Percentiles rank a stretch among this genome's conserved stretches.
These are phyloP conservation scores for Scelioninae gen. 1 DNA, from an alignment of 2,888 invertebrate species.

Conservation along the genomic window DNA sequence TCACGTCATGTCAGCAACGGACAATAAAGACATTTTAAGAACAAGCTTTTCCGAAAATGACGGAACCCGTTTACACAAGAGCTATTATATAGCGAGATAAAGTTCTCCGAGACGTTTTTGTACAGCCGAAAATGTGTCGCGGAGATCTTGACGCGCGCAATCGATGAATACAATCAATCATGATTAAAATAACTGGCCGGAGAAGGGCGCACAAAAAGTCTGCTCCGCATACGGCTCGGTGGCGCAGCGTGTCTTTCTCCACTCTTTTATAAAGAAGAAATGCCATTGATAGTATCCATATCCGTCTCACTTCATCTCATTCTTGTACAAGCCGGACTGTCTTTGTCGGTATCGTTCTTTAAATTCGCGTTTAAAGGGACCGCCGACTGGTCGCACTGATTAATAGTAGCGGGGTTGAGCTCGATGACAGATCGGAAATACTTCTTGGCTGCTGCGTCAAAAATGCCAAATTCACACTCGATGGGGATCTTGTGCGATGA, in stretches of 20 bases:
- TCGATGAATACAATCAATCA: conserved; percentile 66
- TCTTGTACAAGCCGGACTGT: conserved; percentile 72
- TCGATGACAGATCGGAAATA: conserved; percentile 82
- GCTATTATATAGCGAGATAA: conserved; percentile 44
- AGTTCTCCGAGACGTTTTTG: conserved; percentile 35
- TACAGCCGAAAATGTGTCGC: conserved; percentile 25
- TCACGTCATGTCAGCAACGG: too few relatives aligned
- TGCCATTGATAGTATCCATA: conserved; percentile 64
- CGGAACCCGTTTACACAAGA: conserved; percentile 28
- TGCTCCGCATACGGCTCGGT: conserved; percentile 33
- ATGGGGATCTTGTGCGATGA: neutral
- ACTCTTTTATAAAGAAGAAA: conserved; percentile 72
- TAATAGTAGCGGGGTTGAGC: conserved; percentile 78
- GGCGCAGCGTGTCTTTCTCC: conserved; percentile 58
- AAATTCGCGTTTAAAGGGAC: conserved; percentile 81
- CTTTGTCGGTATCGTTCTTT: conserved; percentile 80
- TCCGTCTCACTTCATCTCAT: conserved; percentile 57
- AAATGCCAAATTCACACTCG: conserved; percentile 79
- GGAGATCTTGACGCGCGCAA: conserved; percentile 18
- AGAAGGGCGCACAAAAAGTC: conserved; percentile 37
- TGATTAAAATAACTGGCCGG: conserved; percentile 59
- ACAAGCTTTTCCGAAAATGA: conserved; percentile 33
- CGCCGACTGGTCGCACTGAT: conserved; percentile 80
- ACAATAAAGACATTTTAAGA: conserved; percentile 43
- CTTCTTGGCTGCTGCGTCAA: conserved; percentile 77